Conservation (phyloP, 1,140 invertebrate genomes). For the Drepana arcuata region DNA sequence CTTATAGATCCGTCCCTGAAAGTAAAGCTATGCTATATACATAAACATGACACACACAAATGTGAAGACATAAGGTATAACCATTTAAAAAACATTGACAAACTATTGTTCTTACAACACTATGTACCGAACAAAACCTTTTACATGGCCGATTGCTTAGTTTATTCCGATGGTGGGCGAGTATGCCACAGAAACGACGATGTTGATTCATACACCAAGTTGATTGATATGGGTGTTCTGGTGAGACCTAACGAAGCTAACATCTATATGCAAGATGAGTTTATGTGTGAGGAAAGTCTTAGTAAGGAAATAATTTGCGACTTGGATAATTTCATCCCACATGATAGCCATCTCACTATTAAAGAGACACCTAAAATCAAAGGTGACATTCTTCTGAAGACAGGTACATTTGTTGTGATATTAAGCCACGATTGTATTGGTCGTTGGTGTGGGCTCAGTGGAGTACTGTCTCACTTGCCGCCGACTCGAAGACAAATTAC, state of each 20-base stretch:
- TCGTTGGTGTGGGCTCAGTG: slow-evolving; percentile 46
- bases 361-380: slow-evolving; percentile 22
- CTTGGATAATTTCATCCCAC: slow-evolving; percentile 33
- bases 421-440: slow-evolving; percentile 29
- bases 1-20: slow-evolving; percentile 16
- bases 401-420: slow-evolving; percentile 18
- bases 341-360: slow-evolving; percentile 18
- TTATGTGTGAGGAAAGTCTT: slow-evolving; percentile 42
- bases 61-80: slow-evolving; percentile 41
- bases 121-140: slow-evolving; percentile 37
- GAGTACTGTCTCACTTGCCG: slow-evolving; percentile 11
- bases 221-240: slow-evolving; percentile 37
- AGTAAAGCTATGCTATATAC: slow-evolving; percentile 28
- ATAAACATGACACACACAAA: slow-evolving; percentile 15
- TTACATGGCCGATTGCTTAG: slow-evolving; percentile 50
- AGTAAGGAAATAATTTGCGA: slow-evolving; percentile 36
- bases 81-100: slow-evolving; percentile 45
- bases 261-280: slow-evolving; percentile 48
- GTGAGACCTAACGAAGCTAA: slow-evolving; percentile 33
- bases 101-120: slow-evolving; percentile 39
- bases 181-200: slow-evolving; percentile 44
- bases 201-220: slow-evolving; percentile 29
- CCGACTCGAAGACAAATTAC: slow-evolving; percentile 14
- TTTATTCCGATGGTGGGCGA: slow-evolving; percentile 37
- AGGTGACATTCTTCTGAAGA: slow-evolving; percentile 34